A percentile compares a stretch with the other conserved stretches of the same genome.
phyloP scores from a whole-genome alignment of 37 sponge, comb jelly and placozoan genomes.

The Haliclona indistincta region DNA sequence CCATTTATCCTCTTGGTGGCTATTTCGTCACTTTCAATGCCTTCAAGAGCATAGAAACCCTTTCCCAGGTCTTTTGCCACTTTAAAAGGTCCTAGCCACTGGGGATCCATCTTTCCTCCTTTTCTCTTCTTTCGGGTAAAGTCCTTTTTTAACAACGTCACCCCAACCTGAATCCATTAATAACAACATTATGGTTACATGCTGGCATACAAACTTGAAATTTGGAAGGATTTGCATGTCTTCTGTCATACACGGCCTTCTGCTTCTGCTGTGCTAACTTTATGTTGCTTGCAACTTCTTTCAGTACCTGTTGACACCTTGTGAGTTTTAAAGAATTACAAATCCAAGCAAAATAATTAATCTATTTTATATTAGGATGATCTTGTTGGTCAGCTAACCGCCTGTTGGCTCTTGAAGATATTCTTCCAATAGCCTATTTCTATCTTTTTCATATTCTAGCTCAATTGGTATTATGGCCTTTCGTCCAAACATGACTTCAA shows the following conservation, averaged over 20 bases:
- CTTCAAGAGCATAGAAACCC: conserved; percentile 10
- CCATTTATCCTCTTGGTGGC: conserved; percentile 8
- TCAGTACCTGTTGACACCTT: background rate
- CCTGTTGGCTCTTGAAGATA: background rate
- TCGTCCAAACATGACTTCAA: conserved; percentile 41
- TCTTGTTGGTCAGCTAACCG: background rate
- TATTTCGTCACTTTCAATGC: background rate
- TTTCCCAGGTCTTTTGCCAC: conserved; percentile 14
- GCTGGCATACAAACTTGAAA: conserved; percentile 7
- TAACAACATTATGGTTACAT: too few species aligned
- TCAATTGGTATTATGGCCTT: conserved; percentile 34
- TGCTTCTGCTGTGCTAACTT: conserved; percentile 22
- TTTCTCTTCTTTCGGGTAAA: conserved; percentile 6
- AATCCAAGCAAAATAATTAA: too few species aligned
- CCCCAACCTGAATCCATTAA: conserved; percentile 9
- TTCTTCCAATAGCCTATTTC: background rate
- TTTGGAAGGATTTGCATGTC: conserved; percentile 9
- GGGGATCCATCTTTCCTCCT: conserved; percentile 17
- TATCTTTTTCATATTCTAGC: conserved; percentile 4
- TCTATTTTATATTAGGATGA: too few species aligned
- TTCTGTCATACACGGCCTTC: conserved; percentile 27
- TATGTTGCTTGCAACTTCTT: conserved; percentile 21
- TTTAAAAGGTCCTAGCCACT: conserved; percentile 17
- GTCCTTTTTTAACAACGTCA: conserved; percentile 7
- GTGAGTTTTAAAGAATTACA: too few species aligned